These are phyloP conservation scores for Muraenolepis orangiensis DNA, from an alignment of 2,797 vertebrate species.

Conservation along the genomic window DNA sequence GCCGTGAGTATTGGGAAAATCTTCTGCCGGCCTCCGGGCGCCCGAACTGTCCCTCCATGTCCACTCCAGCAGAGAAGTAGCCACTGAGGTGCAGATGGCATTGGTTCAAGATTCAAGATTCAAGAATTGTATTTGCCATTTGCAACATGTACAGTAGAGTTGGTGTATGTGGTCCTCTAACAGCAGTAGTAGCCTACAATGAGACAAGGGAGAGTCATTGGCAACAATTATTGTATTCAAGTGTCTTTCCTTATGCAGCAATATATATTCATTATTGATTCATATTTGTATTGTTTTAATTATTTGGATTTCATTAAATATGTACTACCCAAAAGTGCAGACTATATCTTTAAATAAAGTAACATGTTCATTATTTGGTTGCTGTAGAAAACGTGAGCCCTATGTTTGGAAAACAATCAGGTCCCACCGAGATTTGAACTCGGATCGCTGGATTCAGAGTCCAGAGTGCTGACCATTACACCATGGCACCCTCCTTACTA, in stretches of 20 bases:
- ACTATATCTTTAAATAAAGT: too few species aligned
- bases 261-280: background rate
- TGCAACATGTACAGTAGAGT: too few species aligned
- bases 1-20: constrained; percentile 87
- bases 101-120: background rate
- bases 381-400: too few species aligned
- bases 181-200: background rate
- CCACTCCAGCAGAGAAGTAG: constrained; percentile 64
- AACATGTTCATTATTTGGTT: too few species aligned
- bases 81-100: background rate
- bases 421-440: constrained; percentile 36
- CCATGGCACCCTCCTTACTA: constrained; percentile 28
- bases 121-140: too few species aligned
- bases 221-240: background rate
- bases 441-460: constrained; percentile 37
- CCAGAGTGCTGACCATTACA: constrained; percentile 39
- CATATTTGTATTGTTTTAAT: background rate
- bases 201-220: background rate
- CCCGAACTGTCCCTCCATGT: constrained; percentile 81
- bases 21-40: constrained; percentile 84
- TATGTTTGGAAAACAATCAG: background rate
- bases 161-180: background rate
- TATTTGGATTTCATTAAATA: background rate
- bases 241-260: background rate
- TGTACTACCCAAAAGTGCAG: background rate